Base-by-base conservation (phyloP, 2,113 vertebrate species). In the Merops nubicus region DNA sequence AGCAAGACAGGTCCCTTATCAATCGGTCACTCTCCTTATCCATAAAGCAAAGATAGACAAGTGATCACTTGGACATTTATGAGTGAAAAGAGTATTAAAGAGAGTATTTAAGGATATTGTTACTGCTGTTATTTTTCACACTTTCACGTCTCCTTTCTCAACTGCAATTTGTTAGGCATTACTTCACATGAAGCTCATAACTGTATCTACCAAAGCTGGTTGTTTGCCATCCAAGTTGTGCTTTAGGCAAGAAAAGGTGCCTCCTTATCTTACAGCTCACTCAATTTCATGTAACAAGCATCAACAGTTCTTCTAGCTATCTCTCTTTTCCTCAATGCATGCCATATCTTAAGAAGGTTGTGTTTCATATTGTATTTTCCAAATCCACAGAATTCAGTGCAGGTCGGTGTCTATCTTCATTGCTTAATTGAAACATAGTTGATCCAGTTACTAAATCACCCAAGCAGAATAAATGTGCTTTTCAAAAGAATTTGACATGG, bases 401-500 rank as follows among this genome's bases (percentile, higher is more conserved):
- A 85, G 86, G 63, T 51, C 72, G 36, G 18, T 17, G 19, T 69
- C 62, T 80, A 25, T 80, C 54, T 92, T 86, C 63, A 77, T 54
- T 80, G 18, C 62, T 86, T 80, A 88, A 91, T 36, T 81, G 51
- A 88, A 94, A 65, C 31, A 83, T n/a, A 65, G 40, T 40, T 19
- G 29, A 86, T 86, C 26, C 48, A 56, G 33, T 88, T 86, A 88
- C 31, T 64, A 73, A 76, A 80, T 74, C 59, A 76, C 5, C 40
- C 38, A 88, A 88, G 83, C 34, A 86, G 63, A 92, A 94, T 63
- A 86, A 94, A 95, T 84, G 63, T 84, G 76, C 94, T 53, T 53
- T 80, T 88, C 40, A 53, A 56, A 91, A 67, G 79, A 95, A 88
- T 91, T 48, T 92, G 75, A 80, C n/a, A 28, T 43, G 67, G 79